Conservation (phyloP, 2,113 vertebrate genomes). For the Siniperca knerii region DNA sequence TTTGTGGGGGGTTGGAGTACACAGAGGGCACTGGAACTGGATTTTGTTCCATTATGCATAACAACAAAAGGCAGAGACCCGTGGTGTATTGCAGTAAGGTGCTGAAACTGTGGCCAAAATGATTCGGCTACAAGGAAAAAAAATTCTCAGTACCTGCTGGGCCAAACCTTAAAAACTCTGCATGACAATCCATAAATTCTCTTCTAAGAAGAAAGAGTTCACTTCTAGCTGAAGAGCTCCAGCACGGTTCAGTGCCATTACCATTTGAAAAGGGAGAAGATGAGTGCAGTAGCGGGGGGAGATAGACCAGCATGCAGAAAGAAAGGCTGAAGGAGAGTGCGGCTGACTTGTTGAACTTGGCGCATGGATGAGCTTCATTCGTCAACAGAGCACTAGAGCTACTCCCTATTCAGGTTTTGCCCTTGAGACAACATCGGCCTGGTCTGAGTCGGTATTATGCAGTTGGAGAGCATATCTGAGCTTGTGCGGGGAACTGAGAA, state of each 20-base stretch:
- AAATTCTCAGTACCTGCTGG: slow-evolving; percentile 47
- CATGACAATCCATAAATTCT: slow-evolving; percentile 73
- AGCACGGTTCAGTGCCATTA: slow-evolving; percentile 70
- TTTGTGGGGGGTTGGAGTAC: not conserved
- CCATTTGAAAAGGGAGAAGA: slow-evolving; percentile 76
- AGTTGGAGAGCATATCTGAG: slow-evolving; percentile 20
- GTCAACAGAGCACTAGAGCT: slow-evolving; percentile 51
- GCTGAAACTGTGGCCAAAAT: slow-evolving; percentile 58
- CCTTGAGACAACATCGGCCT: slow-evolving; percentile 41
- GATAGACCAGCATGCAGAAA: slow-evolving; percentile 26
- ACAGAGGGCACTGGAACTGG: slow-evolving; percentile 31
- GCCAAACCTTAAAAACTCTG: slow-evolving; percentile 68
- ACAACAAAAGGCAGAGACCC: slow-evolving; percentile 62
- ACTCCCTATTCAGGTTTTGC: slow-evolving; percentile 39
- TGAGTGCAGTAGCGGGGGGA: slow-evolving; percentile 33
- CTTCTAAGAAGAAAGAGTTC: slow-evolving; percentile 47
- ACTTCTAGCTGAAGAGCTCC: slow-evolving; percentile 57
- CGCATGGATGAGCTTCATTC: slow-evolving; percentile 65
- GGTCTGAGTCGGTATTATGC: slow-evolving; percentile 49
- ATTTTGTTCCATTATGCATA: slow-evolving; percentile 63
- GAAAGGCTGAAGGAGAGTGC: slow-evolving; percentile 42
- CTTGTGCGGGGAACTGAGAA: slow-evolving; percentile 2
- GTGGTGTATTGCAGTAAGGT: slow-evolving; percentile 38
- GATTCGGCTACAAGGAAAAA: slow-evolving; percentile 58
- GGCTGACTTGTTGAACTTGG: slow-evolving; percentile 77